A percentile compares a stretch with the other conserved stretches of the same genome.
These are phyloP conservation scores for Xerus rutilus DNA, from an alignment of 2,797 vertebrate genomes.

Conservation along the genomic window DNA sequence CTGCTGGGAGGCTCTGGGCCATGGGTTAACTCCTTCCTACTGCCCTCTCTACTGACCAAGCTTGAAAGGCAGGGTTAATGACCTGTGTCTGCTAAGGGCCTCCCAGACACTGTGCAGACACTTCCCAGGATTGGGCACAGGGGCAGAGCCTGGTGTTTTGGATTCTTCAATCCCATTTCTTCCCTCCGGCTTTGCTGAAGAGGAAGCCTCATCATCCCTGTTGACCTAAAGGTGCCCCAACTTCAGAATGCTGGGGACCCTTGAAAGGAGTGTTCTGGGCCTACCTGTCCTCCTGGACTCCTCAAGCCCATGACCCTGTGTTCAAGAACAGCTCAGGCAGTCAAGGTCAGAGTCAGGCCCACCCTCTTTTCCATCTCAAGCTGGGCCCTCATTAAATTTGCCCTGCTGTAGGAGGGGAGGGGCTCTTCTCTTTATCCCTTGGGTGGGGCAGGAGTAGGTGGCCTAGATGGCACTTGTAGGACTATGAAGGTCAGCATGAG, in stretches of 20 bases:
- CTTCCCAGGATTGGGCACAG: not conserved
- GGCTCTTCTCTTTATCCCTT: too few species aligned
- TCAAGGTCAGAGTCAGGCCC: not conserved
- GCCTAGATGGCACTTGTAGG: not conserved
- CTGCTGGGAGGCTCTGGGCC: not conserved
- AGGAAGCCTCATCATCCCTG: not conserved
- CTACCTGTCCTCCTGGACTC: not conserved
- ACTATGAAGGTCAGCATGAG: not conserved
- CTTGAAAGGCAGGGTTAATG: not conserved
- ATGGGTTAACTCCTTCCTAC: not conserved
- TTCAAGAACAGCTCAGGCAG: not conserved
- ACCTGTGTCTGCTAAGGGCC: not conserved
- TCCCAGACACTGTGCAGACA: not conserved
- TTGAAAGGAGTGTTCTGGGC: too few species aligned
- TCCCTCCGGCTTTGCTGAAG: not conserved
- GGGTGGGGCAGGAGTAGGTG: not conserved
- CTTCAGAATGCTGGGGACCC: not conserved
- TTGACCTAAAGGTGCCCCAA: not conserved
- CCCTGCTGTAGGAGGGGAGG: not conserved
- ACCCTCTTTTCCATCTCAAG: not conserved
- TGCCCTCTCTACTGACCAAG: not conserved
- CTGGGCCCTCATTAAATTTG: not conserved
- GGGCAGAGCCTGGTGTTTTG: not conserved
- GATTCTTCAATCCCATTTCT: not conserved
- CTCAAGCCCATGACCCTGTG: not conserved